Evolutionary conservation across 2,113 vertebrate genomes (phyloP).

Genomic region (Orientallactaga bullata): DNA sequence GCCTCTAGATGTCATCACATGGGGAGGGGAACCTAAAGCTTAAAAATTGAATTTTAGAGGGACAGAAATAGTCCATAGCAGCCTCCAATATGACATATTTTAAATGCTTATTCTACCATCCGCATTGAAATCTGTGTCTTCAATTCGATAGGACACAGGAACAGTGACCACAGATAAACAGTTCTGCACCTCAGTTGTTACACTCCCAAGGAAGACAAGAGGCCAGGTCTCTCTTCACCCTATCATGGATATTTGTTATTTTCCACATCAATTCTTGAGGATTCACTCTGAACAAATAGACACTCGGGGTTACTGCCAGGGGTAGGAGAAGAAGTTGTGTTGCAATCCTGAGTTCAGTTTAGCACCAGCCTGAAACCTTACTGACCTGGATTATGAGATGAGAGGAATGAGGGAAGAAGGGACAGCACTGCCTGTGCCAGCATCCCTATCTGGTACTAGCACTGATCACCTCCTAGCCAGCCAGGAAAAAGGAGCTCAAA

Average conservation of each 20-base stretch:
- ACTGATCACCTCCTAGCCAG: background rate
- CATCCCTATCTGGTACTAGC: background rate
- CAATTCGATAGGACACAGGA: background rate
- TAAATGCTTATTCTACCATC: background rate
- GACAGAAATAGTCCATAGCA: background rate
- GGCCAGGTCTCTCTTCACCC: too few relatives aligned
- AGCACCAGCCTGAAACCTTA: background rate
- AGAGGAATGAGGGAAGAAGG: background rate
- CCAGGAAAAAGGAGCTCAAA: background rate
- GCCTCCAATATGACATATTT: too few relatives aligned
- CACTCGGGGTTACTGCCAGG: background rate
- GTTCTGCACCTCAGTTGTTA: background rate
- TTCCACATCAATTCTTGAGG: background rate
- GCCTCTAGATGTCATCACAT: background rate
- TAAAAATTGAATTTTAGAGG: background rate
- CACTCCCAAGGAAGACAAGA: background rate
- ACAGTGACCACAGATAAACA: too few relatives aligned
- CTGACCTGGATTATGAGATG: background rate
- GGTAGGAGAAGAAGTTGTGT: accelerated
- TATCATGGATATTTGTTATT: background rate
- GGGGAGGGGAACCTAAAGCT: background rate
- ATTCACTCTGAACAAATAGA: background rate
- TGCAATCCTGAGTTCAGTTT: background rate
- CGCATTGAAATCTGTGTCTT: background rate
- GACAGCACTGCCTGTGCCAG: background rate